Percentiles rank a stretch among this genome's conserved stretches.
Conservation (phyloP, 2,797 vertebrate species). For the Emys orbicularis region DNA sequence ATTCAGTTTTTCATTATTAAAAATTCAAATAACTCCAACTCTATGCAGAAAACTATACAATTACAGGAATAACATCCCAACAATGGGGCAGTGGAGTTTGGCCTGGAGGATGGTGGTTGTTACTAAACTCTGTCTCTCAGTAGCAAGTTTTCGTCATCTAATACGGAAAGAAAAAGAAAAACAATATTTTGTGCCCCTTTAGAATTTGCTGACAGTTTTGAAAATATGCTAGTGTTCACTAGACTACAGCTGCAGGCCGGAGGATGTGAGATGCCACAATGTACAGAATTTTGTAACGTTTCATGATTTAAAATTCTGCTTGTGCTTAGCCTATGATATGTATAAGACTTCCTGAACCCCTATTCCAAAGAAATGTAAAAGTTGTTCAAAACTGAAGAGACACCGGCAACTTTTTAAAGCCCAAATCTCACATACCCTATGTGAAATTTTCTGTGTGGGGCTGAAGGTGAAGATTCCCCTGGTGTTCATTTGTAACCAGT, state of each 20-base stretch:
- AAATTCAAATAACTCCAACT: not conserved
- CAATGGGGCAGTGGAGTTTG: not conserved
- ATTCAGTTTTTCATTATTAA: not conserved
- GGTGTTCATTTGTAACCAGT: not conserved
- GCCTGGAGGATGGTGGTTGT: not conserved
- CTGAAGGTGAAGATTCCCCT: accelerated
- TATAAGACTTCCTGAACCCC: not conserved
- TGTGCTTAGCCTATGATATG: not conserved
- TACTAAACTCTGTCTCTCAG: not conserved
- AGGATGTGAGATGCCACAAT: not conserved
- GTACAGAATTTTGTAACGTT: not conserved
- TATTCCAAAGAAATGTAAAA: not conserved
- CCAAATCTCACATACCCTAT: not conserved
- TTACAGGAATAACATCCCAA: slow-evolving; percentile 22
- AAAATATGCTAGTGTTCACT: not conserved
- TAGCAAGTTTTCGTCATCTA: slow-evolving; percentile 21
- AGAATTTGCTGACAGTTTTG: not conserved
- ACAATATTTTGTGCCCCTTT: not conserved
- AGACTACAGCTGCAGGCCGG: not conserved
- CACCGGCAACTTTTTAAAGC: not conserved
- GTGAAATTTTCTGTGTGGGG: not conserved
- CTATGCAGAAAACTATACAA: slow-evolving; percentile 14
- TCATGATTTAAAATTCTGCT: not conserved
- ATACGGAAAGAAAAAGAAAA: slow-evolving; percentile 23
- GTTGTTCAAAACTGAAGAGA: not conserved